Evolutionary conservation across 2,113 vertebrate species (phyloP).

Genomic region (Brevimyrus niger): DNA sequence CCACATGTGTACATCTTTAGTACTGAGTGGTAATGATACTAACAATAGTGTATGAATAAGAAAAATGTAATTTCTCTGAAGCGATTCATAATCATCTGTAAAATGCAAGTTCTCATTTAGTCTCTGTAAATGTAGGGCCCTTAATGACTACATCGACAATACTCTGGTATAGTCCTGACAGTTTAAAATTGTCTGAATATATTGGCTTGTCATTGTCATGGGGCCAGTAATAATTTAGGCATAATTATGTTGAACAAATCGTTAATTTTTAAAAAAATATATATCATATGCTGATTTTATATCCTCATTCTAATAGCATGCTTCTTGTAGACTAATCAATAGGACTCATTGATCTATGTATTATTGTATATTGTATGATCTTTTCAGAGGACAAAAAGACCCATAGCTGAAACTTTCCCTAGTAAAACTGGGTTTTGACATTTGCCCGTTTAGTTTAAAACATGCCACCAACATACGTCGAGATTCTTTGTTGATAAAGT

Average conservation of each 20-base stretch:
- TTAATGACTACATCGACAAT: constrained; percentile 58
- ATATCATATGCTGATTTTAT: constrained; percentile 51
- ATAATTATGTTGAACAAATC: constrained; percentile 58
- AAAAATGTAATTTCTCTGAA: constrained; percentile 57
- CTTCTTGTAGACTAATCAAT: constrained; percentile 62
- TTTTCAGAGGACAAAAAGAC: constrained; percentile 53
- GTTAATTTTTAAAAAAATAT: constrained; percentile 39
- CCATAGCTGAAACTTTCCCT: constrained; percentile 51
- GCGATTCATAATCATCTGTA: constrained; percentile 52
- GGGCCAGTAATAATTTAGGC: constrained; percentile 63
- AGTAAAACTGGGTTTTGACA: constrained; percentile 34
- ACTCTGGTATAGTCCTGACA: constrained; percentile 53
- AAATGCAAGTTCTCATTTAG: constrained; percentile 61
- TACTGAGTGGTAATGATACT: constrained; percentile 63
- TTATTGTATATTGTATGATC: constrained; percentile 63
- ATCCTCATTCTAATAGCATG: constrained; percentile 60
- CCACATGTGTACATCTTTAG: constrained; percentile 6
- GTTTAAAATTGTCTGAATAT: constrained; percentile 54
- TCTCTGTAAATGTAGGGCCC: constrained; percentile 46
- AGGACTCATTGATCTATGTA: constrained; percentile 55
- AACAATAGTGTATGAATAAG: constrained; percentile 54
- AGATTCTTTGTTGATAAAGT: not conserved
- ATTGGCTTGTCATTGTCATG: constrained; percentile 55
- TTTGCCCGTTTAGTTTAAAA: not conserved
- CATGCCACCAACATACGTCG: not conserved